Base-by-base conservation (phyloP, 2,113 vertebrate genomes). In the Vicugna pacos region DNA sequence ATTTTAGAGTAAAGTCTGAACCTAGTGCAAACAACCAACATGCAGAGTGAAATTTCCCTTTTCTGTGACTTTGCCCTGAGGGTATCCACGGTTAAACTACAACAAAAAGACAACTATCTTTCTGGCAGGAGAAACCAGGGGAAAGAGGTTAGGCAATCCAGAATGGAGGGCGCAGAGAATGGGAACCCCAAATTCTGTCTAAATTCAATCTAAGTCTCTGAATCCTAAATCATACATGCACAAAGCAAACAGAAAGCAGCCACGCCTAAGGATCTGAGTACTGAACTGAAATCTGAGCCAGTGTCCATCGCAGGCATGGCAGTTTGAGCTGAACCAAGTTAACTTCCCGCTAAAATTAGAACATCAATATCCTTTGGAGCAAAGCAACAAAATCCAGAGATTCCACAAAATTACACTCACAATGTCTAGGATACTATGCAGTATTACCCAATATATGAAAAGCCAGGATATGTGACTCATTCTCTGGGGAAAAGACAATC, bases 361-460 rank as follows among this genome's bases (percentile, higher is more conserved):
- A 89, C 30, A 50, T 14, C 6, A 3, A 38, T 52, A 62, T 81
- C 94, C 50, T 86, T 92, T 20, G 60, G 26, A 89, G 28, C 5
- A 80, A 95, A 95, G 67, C 22, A 81, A 91, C 46, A 77, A 95
- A 93, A 77, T 28, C 62, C 38, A 95, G 69, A 82, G 50, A 65
- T n/a, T 83, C 32, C 38, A 48, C 42, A 24, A 77, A n/a, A 88
- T n/a, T 54, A 82, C 6, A 48, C 16, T 85, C 22, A 76, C n/a
- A 70, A 42, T 35, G 42, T 92, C 58, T 17, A 67, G 10, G 42
- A 73, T 16, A 56, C 28, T 72, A 28, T 82, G 12, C 38, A 65
- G 48, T 79, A 86, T n/a, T 32, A 54, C 20, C 46, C 73, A 72
- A 24, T 22, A 52, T 11, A 72, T 1, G 22, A 91, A 77, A 8